A percentile compares a stretch with the other conserved stretches of the same genome.
Evolutionary conservation across 2,113 vertebrate species (phyloP).

Genomic region (Tachysurus fulvidraco): DNA sequence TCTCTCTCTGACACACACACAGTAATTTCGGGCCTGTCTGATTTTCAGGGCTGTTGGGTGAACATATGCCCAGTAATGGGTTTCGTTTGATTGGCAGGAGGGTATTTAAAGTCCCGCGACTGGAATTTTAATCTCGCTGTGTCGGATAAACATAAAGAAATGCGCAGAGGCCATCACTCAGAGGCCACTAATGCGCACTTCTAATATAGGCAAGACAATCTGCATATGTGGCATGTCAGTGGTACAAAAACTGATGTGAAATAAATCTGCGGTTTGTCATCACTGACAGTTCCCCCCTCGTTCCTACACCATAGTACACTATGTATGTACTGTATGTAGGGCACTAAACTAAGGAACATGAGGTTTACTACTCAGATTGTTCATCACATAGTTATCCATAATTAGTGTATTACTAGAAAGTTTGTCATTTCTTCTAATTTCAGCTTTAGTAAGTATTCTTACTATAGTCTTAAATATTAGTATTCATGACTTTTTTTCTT

Average conservation of each 20-base stretch:
- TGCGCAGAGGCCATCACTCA: not conserved
- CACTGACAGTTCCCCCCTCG: not conserved
- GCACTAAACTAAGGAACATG: not conserved
- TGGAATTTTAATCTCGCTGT: constrained; percentile 23
- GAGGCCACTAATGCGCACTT: not conserved
- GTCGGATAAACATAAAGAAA: constrained; percentile 27
- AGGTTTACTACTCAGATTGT: not conserved
- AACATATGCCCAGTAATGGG: constrained; percentile 33
- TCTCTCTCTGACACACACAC: not conserved
- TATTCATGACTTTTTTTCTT: no score
- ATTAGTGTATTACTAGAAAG: not conserved
- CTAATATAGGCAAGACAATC: not conserved
- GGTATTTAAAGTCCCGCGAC: constrained; percentile 19
- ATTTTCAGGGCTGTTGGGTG: constrained; percentile 34
- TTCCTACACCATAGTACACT: not conserved
- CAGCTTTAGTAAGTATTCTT: not conserved
- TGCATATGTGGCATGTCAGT: not conserved
- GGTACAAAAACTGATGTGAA: not conserved
- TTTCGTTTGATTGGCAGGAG: constrained; percentile 30
- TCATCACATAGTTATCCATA: not conserved
- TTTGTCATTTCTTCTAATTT: not conserved
- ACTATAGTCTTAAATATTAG: not conserved
- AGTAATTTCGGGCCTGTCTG: constrained; percentile 34
- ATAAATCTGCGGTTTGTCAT: not conserved
- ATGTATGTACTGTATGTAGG: not conserved